A percentile compares a stretch with the other conserved stretches of the same genome.
Evolutionary conservation across 2,797 vertebrate genomes (phyloP).

Genomic region (Australoheros facetus): DNA sequence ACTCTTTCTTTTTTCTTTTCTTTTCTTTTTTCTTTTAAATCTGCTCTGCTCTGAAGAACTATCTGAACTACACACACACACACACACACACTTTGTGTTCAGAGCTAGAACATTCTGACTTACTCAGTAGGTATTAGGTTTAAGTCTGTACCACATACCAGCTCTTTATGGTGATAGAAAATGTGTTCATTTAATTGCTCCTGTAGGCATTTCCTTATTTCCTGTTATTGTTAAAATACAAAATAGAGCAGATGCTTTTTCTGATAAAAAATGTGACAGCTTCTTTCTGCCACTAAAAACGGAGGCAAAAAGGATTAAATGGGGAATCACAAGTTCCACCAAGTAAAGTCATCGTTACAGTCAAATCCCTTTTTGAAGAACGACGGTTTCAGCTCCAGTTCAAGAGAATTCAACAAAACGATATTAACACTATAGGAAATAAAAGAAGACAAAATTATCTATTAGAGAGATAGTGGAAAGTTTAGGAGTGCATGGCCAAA

Average conservation of each 20-base stretch:
- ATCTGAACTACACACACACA: no score
- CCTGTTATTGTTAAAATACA: background rate
- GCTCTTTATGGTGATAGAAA: background rate
- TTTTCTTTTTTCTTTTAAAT: no score
- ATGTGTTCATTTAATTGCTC: background rate
- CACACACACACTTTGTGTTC: background rate
- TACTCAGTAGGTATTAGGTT: background rate
- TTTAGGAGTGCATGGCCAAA: background rate
- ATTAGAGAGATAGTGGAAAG: background rate
- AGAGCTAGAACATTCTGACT: background rate
- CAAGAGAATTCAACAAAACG: background rate
- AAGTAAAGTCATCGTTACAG: background rate
- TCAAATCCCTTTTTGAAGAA: background rate
- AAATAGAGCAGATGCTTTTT: no score
- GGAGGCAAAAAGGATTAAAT: background rate
- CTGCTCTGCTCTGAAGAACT: no score
- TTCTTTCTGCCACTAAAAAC: background rate
- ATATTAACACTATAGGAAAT: background rate
- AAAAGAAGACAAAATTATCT: background rate
- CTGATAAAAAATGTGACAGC: background rate
- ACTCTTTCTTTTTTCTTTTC: background rate
- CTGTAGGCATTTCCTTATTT: background rate
- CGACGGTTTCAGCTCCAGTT: background rate
- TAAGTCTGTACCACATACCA: background rate
- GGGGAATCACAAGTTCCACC: fast-evolving